Evolutionary conservation across 2,888 invertebrate species (phyloP).

Genomic region (Drosophila algonquin): DNA sequence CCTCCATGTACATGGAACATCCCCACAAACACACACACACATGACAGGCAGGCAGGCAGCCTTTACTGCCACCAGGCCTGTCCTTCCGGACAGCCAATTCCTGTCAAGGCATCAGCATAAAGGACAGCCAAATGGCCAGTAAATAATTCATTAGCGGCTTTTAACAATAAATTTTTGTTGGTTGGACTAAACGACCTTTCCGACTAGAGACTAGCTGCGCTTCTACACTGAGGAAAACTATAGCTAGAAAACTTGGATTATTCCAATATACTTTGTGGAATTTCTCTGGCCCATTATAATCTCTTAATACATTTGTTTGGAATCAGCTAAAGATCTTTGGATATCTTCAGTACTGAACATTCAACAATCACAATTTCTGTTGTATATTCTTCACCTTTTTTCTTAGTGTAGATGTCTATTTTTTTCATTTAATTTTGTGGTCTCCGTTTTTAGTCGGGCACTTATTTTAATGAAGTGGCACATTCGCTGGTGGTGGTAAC

Average conservation of each 20-base stretch:
- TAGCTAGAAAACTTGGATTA: too few species aligned
- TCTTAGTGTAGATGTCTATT: constrained; percentile 1
- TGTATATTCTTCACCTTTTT: neutral
- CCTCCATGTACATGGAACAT: neutral
- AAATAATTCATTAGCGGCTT: constrained; percentile 81
- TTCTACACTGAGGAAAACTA: constrained; percentile 1
- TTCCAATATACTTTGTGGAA: too few species aligned
- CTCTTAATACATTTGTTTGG: too few species aligned
- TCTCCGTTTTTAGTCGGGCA: constrained; percentile 43
- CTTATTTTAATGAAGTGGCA: constrained; percentile 70
- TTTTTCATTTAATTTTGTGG: neutral
- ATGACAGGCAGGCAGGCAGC: neutral
- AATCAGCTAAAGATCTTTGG: too few species aligned
- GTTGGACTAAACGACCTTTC: constrained; percentile 41
- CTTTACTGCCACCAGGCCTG: neutral
- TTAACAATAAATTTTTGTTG: constrained; percentile 77
- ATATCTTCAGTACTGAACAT: too few species aligned
- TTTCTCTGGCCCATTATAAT: too few species aligned
- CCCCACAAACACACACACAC: neutral
- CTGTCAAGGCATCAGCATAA: constrained; percentile 34
- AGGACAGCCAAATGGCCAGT: constrained; percentile 65
- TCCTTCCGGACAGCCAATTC: constrained; percentile 23
- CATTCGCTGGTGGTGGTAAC: constrained; percentile 42
- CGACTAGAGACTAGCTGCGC: constrained; percentile 1
- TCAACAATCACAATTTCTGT: neutral